Base-by-base conservation (phyloP, 2,113 vertebrate genomes). In the Origma solitaria region DNA sequence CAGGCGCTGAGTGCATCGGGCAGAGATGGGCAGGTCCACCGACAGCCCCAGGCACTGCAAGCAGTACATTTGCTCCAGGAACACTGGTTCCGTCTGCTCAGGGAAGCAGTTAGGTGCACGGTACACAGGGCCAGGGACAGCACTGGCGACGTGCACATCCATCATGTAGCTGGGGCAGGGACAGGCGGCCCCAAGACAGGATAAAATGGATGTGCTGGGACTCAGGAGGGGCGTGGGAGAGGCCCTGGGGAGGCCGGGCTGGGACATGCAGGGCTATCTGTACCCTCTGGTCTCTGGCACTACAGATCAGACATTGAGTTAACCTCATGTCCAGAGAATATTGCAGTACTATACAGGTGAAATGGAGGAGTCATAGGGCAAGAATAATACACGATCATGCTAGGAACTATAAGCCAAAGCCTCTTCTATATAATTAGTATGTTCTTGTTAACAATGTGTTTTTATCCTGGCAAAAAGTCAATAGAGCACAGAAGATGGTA, bases 1-100 rank as follows among this genome's bases (percentile, higher is more conserved):
- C 21, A 20, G 45, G 25, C 33, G 13, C 70, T 50, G 57, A 76
- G 44, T 1, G 0, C 3, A 0, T 20, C 0, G 0, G 7, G 45
- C 37, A 85, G 60, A 64, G 33, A 10, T 1, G 3, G 47, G 30
- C 24, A 33, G 6, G 7, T 5, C 37, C 33, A 27, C 3, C 0
- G 0, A 7, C 47, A 50, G n/a, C 25, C 27, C 51, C 24, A 12
- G 7, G 57, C 28, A 18, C 3, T 3, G 53, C n/a, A 38, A 65
- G 27, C 12, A 47, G 17, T 1, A 11, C 45, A 42, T 44, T 3
- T 4, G 2, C 5, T 22, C 42, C 15, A 19, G 61, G 19, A 24
- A 15, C 24, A 17, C 19, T 15, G 69, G 23, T 10, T 65, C 50
- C 42, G 65, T 21, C 66, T 8, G 6, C 23, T 4, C 0, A 2